phyloP scores from a whole-genome alignment of 2,888 invertebrate genomes.

The Chironomus riparius region DNA sequence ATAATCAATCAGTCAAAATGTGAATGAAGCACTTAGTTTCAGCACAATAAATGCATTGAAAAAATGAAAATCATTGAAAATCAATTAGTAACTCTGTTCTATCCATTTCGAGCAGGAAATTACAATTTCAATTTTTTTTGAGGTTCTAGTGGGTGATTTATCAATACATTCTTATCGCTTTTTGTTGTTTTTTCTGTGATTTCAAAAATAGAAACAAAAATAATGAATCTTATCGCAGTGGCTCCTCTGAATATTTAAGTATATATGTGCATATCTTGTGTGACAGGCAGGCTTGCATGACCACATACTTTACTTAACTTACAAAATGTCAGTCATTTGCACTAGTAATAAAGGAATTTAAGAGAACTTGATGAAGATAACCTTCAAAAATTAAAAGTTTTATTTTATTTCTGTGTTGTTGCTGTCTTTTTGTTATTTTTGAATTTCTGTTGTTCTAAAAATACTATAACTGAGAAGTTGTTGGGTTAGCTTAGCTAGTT shows the following conservation, averaged over 20 bases:
- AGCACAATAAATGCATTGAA: background rate
- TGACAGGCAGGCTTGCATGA: background rate
- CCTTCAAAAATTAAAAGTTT: conserved; percentile 6
- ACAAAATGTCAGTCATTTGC: background rate
- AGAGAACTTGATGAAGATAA: conserved; percentile 20
- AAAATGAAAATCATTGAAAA: background rate
- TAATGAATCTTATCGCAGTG: background rate
- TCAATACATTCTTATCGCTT: background rate
- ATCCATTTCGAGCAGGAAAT: background rate
- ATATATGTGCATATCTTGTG: background rate
- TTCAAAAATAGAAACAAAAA: background rate
- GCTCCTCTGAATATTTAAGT: background rate
- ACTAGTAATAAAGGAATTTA: background rate
- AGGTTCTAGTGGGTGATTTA: background rate
- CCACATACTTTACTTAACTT: background rate
- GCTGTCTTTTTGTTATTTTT: background rate
- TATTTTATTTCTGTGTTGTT: conserved; percentile 2
- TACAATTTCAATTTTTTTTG: background rate
- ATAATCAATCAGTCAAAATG: no score
- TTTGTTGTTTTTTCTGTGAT: background rate
- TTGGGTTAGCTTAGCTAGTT: background rate
- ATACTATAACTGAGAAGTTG: background rate
- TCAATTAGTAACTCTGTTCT: background rate
- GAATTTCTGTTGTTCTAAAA: background rate
- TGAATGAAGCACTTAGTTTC: background rate